Conservation (phyloP, 1,140 invertebrate species). For the Hyposmocoma kahamanoa region DNA sequence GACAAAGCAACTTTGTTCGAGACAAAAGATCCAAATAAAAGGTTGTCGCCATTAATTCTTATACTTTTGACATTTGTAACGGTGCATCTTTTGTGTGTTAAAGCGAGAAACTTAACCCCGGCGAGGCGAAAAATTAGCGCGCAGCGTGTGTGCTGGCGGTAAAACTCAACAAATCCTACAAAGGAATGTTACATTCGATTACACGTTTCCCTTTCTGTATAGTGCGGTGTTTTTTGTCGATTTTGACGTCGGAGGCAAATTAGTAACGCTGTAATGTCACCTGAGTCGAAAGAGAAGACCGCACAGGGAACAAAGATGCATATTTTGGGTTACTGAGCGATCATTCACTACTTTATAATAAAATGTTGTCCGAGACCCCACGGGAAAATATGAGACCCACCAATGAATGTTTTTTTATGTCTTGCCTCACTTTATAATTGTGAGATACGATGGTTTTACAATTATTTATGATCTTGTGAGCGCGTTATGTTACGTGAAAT, state of each 20-base stretch:
- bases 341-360: constrained; percentile 55
- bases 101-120: constrained; percentile 35
- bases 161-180: constrained; percentile 16
- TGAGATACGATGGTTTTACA: constrained; percentile 42
- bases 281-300: constrained; percentile 56
- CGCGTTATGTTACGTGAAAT: not conserved
- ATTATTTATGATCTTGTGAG: constrained; percentile 37
- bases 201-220: constrained; percentile 27
- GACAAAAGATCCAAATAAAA: constrained; percentile 61
- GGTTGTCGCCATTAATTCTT: constrained; percentile 64
- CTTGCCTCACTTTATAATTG: constrained; percentile 45
- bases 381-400: constrained; percentile 35
- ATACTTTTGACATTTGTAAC: constrained; percentile 65
- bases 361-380: constrained; percentile 58
- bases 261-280: constrained; percentile 61
- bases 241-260: constrained; percentile 17
- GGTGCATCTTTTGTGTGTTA: constrained; percentile 47
- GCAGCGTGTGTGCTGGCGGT: constrained; percentile 41
- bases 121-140: constrained; percentile 53
- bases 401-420: constrained; percentile 42
- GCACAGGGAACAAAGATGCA: constrained; percentile 48
- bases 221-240: constrained; percentile 15
- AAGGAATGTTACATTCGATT: constrained; percentile 24
- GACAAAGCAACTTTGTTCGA: constrained; percentile 60
- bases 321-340: constrained; percentile 55